Evolutionary conservation across 2,888 invertebrate genomes (phyloP), one percentile per base, ranked within the genome.

Genomic region (Falcaria lacertinaria): DNA sequence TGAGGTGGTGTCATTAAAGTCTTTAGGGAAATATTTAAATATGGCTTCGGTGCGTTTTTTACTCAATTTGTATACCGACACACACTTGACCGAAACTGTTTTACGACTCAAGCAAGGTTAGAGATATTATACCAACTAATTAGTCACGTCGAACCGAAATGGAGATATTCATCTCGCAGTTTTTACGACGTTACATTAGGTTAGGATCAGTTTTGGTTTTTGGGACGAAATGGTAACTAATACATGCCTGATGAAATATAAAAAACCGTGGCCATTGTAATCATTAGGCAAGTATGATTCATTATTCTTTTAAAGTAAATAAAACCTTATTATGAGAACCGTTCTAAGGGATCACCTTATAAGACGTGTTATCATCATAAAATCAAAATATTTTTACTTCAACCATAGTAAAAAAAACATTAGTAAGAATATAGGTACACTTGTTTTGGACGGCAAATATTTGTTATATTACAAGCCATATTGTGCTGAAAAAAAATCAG

Each of bases 111-210:
- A 57, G 68, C 68, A 70, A 75, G 69, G 74, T 74, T 66, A 70
- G 70, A 76, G 64, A 62, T 67, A 60, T 67, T 61, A 66, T 64
- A 65, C 64, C 66, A 60, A 71, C 70, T 80, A 75, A 83, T 85
- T 83, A 82, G 75, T 83, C 80, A 83, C 73, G 80, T 81, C 81
- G 74, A 64, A 63, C 42, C 65, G 45, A 63, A 79, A 82, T 79
- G 75, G 69, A 74, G 69, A 70, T 74, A 70, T 78, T 75, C 70
- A 79, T 77, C 68, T 56, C 61, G 63, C 47, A 50, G 55, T 58
- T 61, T 67, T 64, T 65, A 54, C 57, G 53, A 52, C 54, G 45
- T 54, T 44, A 44, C 44, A 64, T 64, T 37, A 25, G 22, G 67
- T 69, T 64, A 52, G 59, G n/a, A 64, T 55, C 52, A 58, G 47